Conservation (phyloP, 2,113 vertebrate species). For the Baryphthengus martii region DNA sequence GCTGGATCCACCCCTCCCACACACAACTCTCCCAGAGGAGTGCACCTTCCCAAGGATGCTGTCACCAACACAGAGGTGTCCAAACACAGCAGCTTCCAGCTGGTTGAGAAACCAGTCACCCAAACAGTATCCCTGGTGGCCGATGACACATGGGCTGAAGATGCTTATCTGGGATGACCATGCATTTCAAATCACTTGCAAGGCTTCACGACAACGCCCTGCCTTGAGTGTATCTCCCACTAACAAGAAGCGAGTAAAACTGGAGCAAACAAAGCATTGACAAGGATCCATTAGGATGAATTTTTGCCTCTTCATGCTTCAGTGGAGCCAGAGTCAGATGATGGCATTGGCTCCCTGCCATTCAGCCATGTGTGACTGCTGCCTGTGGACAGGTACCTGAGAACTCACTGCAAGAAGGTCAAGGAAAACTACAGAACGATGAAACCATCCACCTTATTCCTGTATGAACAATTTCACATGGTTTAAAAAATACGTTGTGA, state of each 20-base stretch:
- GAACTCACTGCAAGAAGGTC: not conserved
- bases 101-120: not conserved
- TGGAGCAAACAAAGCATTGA: not conserved
- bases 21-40: not conserved
- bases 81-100: not conserved
- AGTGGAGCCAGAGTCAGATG: not conserved
- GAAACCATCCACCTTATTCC: not conserved
- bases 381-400: not conserved
- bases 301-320: not conserved
- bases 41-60: not conserved
- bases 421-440: not conserved
- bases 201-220: fast-evolving
- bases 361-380: not conserved
- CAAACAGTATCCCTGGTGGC: fast-evolving
- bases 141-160: not conserved
- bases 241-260: not conserved
- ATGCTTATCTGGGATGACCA: fast-evolving
- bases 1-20: not conserved
- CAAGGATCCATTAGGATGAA: not conserved
- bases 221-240: not conserved
- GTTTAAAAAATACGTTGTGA: not conserved
- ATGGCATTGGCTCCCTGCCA: not conserved
- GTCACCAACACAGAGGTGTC: not conserved
- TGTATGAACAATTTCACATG: not conserved
- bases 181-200: fast-evolving